Evolutionary conservation across 2,797 vertebrate genomes (phyloP).

Genomic region (Coccyzus lansbergi): DNA sequence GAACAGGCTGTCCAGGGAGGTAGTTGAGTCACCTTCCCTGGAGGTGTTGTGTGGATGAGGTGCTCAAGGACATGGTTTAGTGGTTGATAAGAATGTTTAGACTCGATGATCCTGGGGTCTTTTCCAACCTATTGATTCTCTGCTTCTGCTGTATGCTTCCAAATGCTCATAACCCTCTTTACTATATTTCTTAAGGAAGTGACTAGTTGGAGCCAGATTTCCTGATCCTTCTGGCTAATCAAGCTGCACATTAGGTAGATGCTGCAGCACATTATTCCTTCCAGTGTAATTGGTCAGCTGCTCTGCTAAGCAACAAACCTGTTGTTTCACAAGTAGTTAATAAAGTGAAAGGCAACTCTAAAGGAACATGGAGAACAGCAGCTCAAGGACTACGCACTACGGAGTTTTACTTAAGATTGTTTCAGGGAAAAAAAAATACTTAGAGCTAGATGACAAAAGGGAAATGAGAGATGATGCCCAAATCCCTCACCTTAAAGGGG

Average conservation of each 20-base stretch:
- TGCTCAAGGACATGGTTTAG: no score
- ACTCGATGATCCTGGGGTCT: no score
- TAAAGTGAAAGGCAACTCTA: neutral
- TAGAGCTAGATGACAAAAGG: neutral
- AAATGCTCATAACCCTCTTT: neutral
- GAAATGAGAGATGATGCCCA: neutral
- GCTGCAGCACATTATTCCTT: neutral
- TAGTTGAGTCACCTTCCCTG: no score
- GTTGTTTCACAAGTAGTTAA: neutral
- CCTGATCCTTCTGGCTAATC: neutral
- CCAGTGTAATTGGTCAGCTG: neutral
- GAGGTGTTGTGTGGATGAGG: no score
- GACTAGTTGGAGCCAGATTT: neutral
- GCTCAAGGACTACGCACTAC: neutral
- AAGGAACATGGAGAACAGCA: neutral
- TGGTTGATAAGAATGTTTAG: no score
- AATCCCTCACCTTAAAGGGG: neutral
- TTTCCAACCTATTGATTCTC: no score
- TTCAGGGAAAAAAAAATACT: neutral
- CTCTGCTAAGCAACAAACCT: neutral
- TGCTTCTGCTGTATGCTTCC: neutral
- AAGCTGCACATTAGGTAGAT: neutral
- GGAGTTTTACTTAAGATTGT: neutral
- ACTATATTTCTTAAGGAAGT: neutral
- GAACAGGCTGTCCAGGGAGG: no score